Conservation (phyloP, 2,113 vertebrate species). For the Kryptolebias marmoratus region DNA sequence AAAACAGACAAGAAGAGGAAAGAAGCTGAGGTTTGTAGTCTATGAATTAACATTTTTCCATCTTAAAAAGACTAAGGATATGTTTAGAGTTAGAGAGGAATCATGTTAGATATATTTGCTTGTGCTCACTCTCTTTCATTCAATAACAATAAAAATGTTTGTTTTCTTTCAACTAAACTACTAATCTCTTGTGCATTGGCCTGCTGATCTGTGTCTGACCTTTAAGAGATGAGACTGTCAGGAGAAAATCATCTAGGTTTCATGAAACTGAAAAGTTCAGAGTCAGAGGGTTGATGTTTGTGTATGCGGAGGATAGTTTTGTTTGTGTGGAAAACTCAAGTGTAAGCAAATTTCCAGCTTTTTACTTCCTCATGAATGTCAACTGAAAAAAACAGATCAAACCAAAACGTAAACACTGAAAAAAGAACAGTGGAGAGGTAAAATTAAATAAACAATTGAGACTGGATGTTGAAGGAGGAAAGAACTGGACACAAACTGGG, state of each 20-base stretch:
- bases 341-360: slow-evolving; percentile 16
- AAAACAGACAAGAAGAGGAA: not conserved
- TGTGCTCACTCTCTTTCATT: not conserved
- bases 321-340: not conserved
- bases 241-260: not conserved
- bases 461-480: not conserved
- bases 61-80: not conserved
- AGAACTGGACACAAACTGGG: too few relatives aligned
- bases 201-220: slow-evolving; percentile 17
- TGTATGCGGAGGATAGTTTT: not conserved
- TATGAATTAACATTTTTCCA: not conserved
- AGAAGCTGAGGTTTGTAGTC: not conserved
- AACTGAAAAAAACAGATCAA: not conserved
- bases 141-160: too few relatives aligned
- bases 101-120: not conserved
- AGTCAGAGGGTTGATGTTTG: not conserved
- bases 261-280: not conserved
- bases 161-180: slow-evolving; percentile 11
- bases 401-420: not conserved
- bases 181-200: not conserved
- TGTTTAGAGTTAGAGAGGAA: not conserved
- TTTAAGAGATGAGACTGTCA: not conserved
- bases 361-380: slow-evolving; percentile 15
- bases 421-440: not conserved
- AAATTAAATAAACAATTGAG: not conserved